Evolutionary conservation across 1,140 invertebrate genomes (phyloP).

Genomic region (Heliconius eleuchia): DNA sequence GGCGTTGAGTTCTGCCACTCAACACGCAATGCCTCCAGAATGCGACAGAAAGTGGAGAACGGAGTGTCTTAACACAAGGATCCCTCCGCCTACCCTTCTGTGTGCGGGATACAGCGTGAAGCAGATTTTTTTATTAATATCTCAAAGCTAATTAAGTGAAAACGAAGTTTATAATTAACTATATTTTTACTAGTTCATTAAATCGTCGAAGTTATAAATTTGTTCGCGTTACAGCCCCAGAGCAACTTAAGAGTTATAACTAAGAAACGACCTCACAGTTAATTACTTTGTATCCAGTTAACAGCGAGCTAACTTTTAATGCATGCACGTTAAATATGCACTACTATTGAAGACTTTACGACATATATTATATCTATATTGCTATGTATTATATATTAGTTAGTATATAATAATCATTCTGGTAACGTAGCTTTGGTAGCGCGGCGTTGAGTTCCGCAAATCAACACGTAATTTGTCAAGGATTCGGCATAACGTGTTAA

Average conservation of each 20-base stretch:
- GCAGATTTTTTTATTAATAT: background rate
- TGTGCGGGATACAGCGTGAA: no score
- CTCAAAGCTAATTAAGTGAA: background rate
- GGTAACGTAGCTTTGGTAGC: no score
- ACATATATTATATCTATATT: background rate
- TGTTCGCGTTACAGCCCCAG: slow-evolving; percentile 21
- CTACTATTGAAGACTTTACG: background rate
- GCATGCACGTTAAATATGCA: slow-evolving; percentile 44
- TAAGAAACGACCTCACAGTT: slow-evolving; percentile 58
- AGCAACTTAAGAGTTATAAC: slow-evolving; percentile 45
- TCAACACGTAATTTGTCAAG: background rate
- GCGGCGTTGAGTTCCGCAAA: background rate
- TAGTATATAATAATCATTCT: background rate
- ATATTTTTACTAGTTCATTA: slow-evolving; percentile 50
- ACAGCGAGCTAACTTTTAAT: slow-evolving; percentile 60
- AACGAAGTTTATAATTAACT: slow-evolving; percentile 43
- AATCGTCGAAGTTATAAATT: slow-evolving; percentile 53
- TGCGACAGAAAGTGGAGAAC: no score
- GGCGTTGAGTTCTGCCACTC: no score
- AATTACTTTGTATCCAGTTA: slow-evolving; percentile 69
- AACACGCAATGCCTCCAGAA: no score
- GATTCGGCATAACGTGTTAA: no score
- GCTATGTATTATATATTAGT: background rate
- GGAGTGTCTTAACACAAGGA: no score
- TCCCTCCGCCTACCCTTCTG: no score